Percentiles rank a stretch among this genome's conserved stretches.
Conservation (phyloP, 2,888 invertebrate species). For the Stegana nigrithorax region DNA sequence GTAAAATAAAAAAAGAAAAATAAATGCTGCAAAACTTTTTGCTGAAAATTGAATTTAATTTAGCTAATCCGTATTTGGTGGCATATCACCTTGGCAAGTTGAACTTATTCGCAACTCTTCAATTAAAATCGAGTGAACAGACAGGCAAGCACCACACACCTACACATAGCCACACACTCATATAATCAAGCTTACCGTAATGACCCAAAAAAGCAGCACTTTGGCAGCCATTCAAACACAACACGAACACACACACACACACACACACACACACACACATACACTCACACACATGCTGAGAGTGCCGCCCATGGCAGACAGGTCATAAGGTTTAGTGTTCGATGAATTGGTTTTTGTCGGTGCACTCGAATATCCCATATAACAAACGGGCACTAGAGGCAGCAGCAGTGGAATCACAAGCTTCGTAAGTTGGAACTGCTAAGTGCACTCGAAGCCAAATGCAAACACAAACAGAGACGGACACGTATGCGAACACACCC, state of each 20-base stretch:
- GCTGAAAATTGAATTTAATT: conserved; percentile 7
- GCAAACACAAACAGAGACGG: not conserved
- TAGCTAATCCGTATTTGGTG: conserved; percentile 7
- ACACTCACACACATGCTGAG: not conserved
- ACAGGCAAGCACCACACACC: too few relatives aligned
- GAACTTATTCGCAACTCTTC: conserved; percentile 5
- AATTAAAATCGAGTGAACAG: not conserved
- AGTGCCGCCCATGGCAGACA: too few relatives aligned
- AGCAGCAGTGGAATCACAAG: too few relatives aligned
- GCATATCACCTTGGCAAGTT: not conserved
- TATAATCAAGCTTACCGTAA: not conserved
- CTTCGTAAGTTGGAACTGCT: conserved; percentile 6
- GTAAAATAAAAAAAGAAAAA: too few relatives aligned
- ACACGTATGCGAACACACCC: not conserved
- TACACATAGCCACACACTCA: too few relatives aligned
- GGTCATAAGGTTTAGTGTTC: not conserved
- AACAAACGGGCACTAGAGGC: too few relatives aligned
- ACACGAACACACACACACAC: not conserved
- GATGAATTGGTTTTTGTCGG: not conserved
- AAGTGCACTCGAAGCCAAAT: conserved; percentile 3
- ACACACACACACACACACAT: not conserved
- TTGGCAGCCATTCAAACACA: too few relatives aligned
- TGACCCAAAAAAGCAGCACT: not conserved
- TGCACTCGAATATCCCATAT: too few relatives aligned
- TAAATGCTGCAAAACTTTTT: too few relatives aligned